These are phyloP conservation scores for Aldabrachelys gigantea DNA, from an alignment of 2,113 vertebrate genomes.

Conservation along the genomic window DNA sequence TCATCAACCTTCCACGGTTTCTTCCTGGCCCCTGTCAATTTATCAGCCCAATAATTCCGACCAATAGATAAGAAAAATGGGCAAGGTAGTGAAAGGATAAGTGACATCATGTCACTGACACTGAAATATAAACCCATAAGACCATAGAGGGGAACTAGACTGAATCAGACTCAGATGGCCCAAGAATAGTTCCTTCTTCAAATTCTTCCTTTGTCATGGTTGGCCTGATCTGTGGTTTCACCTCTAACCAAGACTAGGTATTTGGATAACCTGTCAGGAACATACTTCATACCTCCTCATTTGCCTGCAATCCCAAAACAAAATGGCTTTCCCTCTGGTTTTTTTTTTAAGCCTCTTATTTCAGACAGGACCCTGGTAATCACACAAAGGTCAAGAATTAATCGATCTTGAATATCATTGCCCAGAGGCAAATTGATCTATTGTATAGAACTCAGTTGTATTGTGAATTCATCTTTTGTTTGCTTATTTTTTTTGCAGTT, in stretches of 20 bases:
- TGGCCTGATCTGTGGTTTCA: background rate
- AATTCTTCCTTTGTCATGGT: background rate
- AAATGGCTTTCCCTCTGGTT: background rate
- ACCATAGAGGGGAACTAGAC: background rate
- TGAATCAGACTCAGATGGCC: background rate
- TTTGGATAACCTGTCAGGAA: background rate
- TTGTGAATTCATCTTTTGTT: background rate
- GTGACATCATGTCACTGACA: background rate
- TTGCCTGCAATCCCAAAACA: background rate
- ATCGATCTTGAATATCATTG: background rate
- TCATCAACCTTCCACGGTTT: background rate
- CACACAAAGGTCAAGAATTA: background rate
- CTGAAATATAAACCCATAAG: background rate
- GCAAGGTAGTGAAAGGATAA: background rate
- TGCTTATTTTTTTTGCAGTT: background rate
- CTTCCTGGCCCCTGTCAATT: background rate
- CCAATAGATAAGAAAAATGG: background rate
- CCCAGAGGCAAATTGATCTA: background rate
- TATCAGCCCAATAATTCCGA: background rate
- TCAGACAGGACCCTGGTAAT: background rate
- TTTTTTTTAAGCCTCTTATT: background rate
- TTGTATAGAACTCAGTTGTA: accelerated
- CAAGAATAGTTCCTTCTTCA: background rate
- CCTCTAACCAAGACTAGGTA: background rate
- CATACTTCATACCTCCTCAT: background rate